phyloP scores from a whole-genome alignment of 2,113 vertebrate genomes.

The Glaucomys volans region DNA sequence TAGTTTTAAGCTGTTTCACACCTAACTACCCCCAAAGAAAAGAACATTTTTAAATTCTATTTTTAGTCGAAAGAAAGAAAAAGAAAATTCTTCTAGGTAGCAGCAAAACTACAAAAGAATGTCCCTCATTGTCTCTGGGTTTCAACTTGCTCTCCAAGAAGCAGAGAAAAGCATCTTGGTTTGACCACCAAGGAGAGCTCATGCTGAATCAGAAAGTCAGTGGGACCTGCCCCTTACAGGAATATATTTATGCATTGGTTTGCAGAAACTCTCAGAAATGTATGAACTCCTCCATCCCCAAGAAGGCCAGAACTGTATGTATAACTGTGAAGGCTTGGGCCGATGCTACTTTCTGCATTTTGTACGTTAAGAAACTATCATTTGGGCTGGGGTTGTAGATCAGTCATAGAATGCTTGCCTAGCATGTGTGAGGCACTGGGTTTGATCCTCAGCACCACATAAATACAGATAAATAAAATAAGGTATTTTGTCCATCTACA shows the following conservation, averaged over 20 bases:
- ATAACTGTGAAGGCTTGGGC: not conserved
- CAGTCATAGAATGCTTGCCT: no score
- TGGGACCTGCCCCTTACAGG: not conserved
- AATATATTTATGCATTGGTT: not conserved
- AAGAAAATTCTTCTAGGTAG: conserved; percentile 34
- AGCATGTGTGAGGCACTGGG: no score
- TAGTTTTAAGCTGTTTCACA: conserved; percentile 76
- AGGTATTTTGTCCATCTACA: no score
- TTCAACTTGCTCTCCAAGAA: conserved; percentile 6
- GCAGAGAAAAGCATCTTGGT: not conserved
- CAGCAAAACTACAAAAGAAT: conserved; percentile 28
- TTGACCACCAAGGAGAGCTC: not conserved
- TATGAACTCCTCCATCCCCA: not conserved
- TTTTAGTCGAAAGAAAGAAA: conserved; percentile 51
- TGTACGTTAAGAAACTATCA: not conserved
- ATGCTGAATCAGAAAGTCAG: not conserved
- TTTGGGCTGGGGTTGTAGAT: not conserved
- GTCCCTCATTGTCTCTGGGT: not conserved
- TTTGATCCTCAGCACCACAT: no score
- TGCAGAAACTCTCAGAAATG: conserved; percentile 20
- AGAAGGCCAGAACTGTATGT: not conserved
- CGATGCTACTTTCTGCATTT: conserved; percentile 27
- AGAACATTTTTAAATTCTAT: conserved; percentile 66
- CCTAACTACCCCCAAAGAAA: conserved; percentile 72
- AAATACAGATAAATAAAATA: no score